Evolutionary conservation across 2,113 vertebrate genomes (phyloP).

Genomic region (Sturnus vulgaris): DNA sequence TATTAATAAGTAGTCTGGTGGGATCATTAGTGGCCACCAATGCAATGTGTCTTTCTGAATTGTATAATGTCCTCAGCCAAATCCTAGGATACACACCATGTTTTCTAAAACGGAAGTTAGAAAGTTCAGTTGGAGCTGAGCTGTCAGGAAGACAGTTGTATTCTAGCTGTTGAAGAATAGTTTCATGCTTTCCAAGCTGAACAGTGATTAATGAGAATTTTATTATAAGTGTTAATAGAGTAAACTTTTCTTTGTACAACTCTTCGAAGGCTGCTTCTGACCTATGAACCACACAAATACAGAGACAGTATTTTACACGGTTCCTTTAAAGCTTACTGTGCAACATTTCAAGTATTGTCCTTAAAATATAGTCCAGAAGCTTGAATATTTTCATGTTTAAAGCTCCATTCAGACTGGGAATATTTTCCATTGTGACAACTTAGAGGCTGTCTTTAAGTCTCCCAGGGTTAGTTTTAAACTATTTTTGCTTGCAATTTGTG

Average conservation of each 20-base stretch:
- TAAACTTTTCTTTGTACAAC: not conserved
- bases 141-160: not conserved
- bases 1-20: not conserved
- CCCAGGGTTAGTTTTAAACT: not conserved
- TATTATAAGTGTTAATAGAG: not conserved
- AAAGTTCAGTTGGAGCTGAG: not conserved
- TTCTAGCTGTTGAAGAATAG: not conserved
- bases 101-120: not conserved
- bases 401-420: not conserved
- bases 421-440: not conserved
- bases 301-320: not conserved
- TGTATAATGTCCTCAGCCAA: not conserved
- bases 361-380: not conserved
- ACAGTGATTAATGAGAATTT: not conserved
- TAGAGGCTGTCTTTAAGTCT: not conserved
- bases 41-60: not conserved
- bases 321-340: not conserved
- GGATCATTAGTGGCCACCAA: not conserved
- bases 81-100: not conserved
- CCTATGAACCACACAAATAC: not conserved
- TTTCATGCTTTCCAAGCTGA: not conserved
- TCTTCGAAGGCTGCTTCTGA: not conserved
- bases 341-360: not conserved
- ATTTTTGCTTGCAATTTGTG: not conserved
- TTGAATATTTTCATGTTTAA: not conserved